phyloP scores from a whole-genome alignment of 2,888 invertebrate genomes.

The Ischnus inquisitorius region DNA sequence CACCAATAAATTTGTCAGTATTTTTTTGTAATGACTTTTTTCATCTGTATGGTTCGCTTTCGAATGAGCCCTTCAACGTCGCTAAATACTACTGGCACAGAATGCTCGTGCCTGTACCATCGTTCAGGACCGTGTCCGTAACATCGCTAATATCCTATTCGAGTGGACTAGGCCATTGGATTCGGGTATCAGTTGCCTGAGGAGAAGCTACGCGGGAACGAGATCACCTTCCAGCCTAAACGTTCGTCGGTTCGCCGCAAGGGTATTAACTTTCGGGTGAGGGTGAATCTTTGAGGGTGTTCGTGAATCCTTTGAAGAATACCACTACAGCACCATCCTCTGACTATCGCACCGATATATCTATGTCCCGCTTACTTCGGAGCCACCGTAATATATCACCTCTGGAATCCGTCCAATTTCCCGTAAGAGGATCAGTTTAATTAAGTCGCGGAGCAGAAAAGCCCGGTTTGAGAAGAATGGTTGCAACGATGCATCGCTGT shows the following conservation, averaged over 20 bases:
- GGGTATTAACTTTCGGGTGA: conserved; percentile 23
- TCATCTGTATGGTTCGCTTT: not conserved
- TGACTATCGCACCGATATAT: not conserved
- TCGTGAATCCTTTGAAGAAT: conserved; percentile 39
- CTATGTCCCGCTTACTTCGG: not conserved
- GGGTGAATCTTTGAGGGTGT: conserved; percentile 13
- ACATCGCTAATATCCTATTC: conserved; percentile 16
- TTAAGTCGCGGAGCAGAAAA: conserved; percentile 14
- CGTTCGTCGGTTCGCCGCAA: conserved; percentile 37
- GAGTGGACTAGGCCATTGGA: conserved; percentile 17
- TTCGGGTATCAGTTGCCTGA: conserved; percentile 15
- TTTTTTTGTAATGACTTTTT: not conserved
- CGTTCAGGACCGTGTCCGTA: not conserved
- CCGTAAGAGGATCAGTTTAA: conserved; percentile 33
- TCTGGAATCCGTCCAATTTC: conserved; percentile 19
- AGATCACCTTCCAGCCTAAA: conserved; percentile 4
- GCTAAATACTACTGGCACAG: not conserved
- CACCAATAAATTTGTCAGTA: not conserved
- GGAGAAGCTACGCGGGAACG: not conserved
- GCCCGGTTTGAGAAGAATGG: conserved; percentile 9
- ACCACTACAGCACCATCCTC: conserved; percentile 10
- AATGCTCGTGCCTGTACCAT: not conserved
- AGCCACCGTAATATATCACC: conserved; percentile 29
- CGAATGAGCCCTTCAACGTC: not conserved
- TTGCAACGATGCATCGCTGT: not conserved